Evolutionary conservation across 2,113 vertebrate genomes (phyloP), one percentile per base, ranked within the genome.

Genomic region (Leucopsar rothschildi): DNA sequence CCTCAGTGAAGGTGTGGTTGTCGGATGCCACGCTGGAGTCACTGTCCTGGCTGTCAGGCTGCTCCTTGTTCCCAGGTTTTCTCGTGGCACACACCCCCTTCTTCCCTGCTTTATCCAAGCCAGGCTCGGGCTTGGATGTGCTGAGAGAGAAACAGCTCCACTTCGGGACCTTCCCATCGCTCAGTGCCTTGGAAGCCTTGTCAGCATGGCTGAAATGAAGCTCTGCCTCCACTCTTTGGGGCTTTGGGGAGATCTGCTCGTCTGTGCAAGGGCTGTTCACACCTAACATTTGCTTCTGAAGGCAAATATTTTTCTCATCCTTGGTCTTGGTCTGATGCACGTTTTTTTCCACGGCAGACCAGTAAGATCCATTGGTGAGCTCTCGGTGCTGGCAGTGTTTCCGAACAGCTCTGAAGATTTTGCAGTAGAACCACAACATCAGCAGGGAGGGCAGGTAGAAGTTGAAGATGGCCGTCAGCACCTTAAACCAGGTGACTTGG

Each of bases 371-470:
- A 10, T 98, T 97, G 70, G 97, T 94, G 83, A 98, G 97, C 82
- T 99, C 97, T 76, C 98, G 97, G 77, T 99, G 98, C 68, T 97
- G 97, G 77, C 98, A 98, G 93, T 99, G 99, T 28, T 94, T 98
- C 39, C 90, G 98, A 9, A 99, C 99, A 3, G 98, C 97, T 50
- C 97, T 97, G 95, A 99, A 99, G 95, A 99, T 99, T 69, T 98
- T 98, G 1, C 95, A 97, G 73, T 99, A 99, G 97, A 99, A 99
- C 98, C 98, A 99, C 27, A 99, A 47, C 99, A 99, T 99, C 70
- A 99, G 68, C 71, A 99, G 53, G 4, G 99, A 99, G 21, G 99
- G 99, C 17, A 99, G 94, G 47, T 99, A 99, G 96, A 99, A 99
- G 96, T 99, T 99, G 59, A 99, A 92, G 42, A 99, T 97, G 25